phyloP scores from a whole-genome alignment of 2,797 vertebrate species.

The Apogon hyalosoma region DNA sequence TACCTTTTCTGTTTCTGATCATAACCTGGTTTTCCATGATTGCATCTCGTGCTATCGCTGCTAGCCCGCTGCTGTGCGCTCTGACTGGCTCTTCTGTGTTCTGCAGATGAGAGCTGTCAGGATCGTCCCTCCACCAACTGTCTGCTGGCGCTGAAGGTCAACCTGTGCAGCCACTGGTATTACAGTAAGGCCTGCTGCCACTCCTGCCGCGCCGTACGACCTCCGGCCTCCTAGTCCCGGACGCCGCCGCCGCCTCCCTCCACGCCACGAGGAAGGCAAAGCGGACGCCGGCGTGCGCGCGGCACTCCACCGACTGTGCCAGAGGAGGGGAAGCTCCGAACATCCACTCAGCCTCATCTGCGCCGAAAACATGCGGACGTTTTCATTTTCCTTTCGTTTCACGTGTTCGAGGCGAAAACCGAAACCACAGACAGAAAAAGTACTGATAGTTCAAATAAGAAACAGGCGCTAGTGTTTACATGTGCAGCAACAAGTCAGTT shows the following conservation, averaged over 20 bases:
- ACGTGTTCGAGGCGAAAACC: too few species aligned
- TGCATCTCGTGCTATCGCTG: too few species aligned
- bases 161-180: slow-evolving; percentile 98
- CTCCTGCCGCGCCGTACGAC: slow-evolving; percentile 86
- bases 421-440: too few species aligned
- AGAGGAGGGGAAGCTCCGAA: slow-evolving; percentile 17
- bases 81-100: background rate
- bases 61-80: background rate
- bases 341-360: too few species aligned
- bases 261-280: slow-evolving; percentile 7
- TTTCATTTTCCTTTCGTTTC: too few species aligned
- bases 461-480: too few species aligned
- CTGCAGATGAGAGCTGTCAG: slow-evolving; percentile 95
- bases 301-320: slow-evolving; percentile 43
- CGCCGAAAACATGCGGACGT: too few species aligned
- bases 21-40: background rate
- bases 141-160: slow-evolving; percentile 95
- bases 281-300: slow-evolving; percentile 1
- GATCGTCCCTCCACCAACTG: slow-evolving; percentile 97
- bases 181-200: slow-evolving; percentile 98
- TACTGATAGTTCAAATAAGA: too few species aligned
- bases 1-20: too few species aligned
- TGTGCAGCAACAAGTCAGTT: too few species aligned
- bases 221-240: slow-evolving; percentile 70
- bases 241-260: background rate